Base-by-base conservation (phyloP, 1,140 invertebrate species). In the Linepithema humile region DNA sequence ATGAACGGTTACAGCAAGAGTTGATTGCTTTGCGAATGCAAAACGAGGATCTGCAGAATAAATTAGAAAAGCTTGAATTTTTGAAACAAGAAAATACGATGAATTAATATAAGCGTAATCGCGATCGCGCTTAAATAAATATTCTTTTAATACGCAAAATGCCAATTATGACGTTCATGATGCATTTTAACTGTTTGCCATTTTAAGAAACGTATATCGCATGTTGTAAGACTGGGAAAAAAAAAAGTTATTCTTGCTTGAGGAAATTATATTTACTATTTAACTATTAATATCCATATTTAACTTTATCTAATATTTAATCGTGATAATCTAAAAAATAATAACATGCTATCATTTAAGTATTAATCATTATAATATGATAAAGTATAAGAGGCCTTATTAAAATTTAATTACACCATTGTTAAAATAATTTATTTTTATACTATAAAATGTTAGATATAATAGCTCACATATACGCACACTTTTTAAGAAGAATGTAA, bases 71-170 rank as follows among this genome's bases (percentile, higher is more conserved):
- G 5, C 73, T 89, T 26, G 82, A 91, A 43, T 59, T 82, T 57
- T 38, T 94, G 15, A 92, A 90, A 45, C 91, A 92, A 60, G 93
- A 94, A 75, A 93, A 93, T 80, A 91, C 6, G 88, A 91, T 62
- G 94, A 94, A 12, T 29, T 93, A 20, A 69, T 20, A 9, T 43
- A 77, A 85, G 48, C 55, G 55, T 73, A 69, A 78, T 69, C 67
- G 57, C 4, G 43, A 67, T 23, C 64, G 32, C 35, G 17, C n/a
- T 35, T 23, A 12, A 70, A 43, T 38, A 69, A 53, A 23, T 26
- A 43, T 2, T 60, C 53, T 73, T 73, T 48, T 77, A 29, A 12
- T 40, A 35, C 59, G 2, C n/a, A 38, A 23, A 50, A 5, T 48
- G 9, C 9, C 20, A 32, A 35, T 48, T 10, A 64, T 12, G n/a